Evolutionary conservation across 2,113 vertebrate genomes (phyloP).

Genomic region (Callithrix jacchus): DNA sequence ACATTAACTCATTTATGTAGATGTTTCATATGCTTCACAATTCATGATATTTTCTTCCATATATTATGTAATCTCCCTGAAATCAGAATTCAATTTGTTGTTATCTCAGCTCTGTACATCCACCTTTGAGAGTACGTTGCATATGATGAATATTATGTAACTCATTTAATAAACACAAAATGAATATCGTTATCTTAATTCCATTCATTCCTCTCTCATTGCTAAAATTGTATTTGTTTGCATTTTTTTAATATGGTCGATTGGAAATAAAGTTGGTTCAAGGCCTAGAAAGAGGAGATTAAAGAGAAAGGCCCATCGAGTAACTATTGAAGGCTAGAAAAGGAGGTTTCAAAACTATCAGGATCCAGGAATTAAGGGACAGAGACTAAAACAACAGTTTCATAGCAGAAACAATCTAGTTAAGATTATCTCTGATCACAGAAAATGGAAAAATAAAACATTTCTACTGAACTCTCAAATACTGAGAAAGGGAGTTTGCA

Average conservation of each 20-base stretch:
- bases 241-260: background rate
- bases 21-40: background rate
- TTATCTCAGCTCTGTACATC: background rate
- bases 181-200: background rate
- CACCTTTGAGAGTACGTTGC: fast-evolving
- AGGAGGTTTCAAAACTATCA: background rate
- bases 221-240: background rate
- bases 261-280: background rate
- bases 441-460: background rate
- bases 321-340: background rate
- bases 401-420: background rate
- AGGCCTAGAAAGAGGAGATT: background rate
- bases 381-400: background rate
- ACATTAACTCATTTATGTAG: background rate
- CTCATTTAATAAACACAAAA: background rate
- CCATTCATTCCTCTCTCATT: background rate
- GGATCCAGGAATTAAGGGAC: background rate
- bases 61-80: background rate
- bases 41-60: background rate
- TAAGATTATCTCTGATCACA: background rate
- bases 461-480: background rate
- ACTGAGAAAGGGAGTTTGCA: background rate
- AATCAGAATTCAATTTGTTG: background rate
- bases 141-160: background rate
- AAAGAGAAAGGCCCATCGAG: background rate